phyloP scores from a whole-genome alignment of 2,888 invertebrate genomes.

The Pasiphila rectangulata region DNA sequence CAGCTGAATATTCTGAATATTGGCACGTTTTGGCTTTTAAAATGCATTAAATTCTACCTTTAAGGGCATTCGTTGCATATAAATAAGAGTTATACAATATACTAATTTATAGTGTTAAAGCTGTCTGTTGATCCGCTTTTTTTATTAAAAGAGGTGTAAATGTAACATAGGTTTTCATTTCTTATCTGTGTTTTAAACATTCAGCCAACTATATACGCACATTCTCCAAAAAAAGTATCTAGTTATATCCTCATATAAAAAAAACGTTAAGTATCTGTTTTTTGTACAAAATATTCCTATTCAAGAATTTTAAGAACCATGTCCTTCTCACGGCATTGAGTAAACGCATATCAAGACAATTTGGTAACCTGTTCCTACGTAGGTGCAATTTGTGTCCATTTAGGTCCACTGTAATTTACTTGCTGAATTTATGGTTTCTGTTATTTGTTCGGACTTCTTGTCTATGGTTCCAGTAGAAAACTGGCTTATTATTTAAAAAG shows the following conservation, averaged over 20 bases:
- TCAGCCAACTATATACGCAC: too few species aligned
- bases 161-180: too few species aligned
- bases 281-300: slow-evolving; percentile 8
- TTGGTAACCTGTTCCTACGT: slow-evolving; percentile 19
- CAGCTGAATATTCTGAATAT: slow-evolving; percentile 16
- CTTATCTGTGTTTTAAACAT: too few species aligned
- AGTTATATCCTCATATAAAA: too few species aligned
- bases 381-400: slow-evolving; percentile 22
- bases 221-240: too few species aligned
- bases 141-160: too few species aligned
- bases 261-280: too few species aligned
- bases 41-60: background rate
- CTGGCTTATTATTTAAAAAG: too few species aligned
- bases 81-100: too few species aligned
- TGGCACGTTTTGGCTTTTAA: slow-evolving; percentile 5
- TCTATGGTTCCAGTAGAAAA: background rate
- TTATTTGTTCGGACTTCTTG: slow-evolving; percentile 6
- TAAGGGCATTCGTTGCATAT: too few species aligned
- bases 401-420: slow-evolving; percentile 5
- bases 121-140: too few species aligned
- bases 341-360: slow-evolving; percentile 24
- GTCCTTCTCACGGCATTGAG: slow-evolving; percentile 28
- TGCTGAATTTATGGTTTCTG: slow-evolving; percentile 13
- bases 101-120: too few species aligned
- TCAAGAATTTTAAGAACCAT: slow-evolving; percentile 4